Conservation (phyloP, 2,797 vertebrate species). For the Parauchenoglanis punctatus region DNA sequence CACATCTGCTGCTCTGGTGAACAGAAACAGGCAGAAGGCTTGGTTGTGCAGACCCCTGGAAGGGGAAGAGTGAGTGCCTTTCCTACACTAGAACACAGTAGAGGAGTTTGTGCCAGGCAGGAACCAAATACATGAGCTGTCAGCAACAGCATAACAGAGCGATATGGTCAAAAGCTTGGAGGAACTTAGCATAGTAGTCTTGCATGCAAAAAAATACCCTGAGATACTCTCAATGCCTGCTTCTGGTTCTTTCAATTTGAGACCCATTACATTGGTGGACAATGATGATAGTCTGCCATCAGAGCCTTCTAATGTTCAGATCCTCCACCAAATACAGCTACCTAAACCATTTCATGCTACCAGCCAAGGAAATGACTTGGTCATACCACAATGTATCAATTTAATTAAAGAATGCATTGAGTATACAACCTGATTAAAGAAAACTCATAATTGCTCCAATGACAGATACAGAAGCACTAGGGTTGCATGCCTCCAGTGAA, state of each 20-base stretch:
- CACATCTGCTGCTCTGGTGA: no score
- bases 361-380: background rate
- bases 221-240: background rate
- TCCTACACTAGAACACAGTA: no score
- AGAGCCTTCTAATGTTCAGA: background rate
- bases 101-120: no score
- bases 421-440: background rate
- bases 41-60: no score
- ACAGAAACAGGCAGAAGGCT: no score
- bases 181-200: no score
- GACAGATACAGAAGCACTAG: background rate
- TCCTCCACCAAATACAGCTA: background rate
- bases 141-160: no score
- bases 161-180: no score
- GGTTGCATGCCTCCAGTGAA: background rate
- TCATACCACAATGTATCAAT: background rate
- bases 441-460: background rate
- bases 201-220: no score
- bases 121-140: no score
- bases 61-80: no score
- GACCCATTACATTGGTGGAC: background rate
- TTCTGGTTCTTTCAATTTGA: background rate
- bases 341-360: background rate
- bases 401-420: background rate
- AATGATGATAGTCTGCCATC: background rate